Percentiles rank a stretch among this genome's conserved stretches.
phyloP scores from a whole-genome alignment of 2,888 invertebrate genomes.

The Xylocampa areola region DNA sequence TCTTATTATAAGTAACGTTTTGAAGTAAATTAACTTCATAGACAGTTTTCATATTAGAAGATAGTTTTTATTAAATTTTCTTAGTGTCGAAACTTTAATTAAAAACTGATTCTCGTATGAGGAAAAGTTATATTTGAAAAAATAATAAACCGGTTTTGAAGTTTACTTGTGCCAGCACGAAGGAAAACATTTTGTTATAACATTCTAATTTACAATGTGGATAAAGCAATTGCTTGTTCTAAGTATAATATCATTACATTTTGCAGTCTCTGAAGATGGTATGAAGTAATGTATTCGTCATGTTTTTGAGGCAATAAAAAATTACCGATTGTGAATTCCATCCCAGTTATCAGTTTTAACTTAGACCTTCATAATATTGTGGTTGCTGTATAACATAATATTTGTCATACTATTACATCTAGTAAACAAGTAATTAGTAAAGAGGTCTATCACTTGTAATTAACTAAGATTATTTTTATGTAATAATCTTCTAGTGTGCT shows the following conservation, averaged over 20 bases:
- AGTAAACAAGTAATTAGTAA: no score
- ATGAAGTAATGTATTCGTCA: no score
- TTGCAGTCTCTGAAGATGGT: constrained; percentile 51
- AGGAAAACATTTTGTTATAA: constrained; percentile 18
- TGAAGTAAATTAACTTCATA: no score
- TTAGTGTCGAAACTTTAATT: constrained; percentile 3
- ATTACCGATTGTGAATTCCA: no score
- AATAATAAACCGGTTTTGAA: constrained; percentile 52
- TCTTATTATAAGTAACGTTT: no score
- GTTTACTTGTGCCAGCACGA: constrained; percentile 23
- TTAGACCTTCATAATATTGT: constrained; percentile 3
- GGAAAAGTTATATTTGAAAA: constrained; percentile 39
- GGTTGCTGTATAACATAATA: constrained; percentile 2
- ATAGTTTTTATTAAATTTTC: no score
- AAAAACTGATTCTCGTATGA: constrained; percentile 12
- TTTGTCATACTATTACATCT: no score
- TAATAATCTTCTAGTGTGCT: no score
- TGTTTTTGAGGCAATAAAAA: no score
- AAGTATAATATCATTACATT: constrained; percentile 40
- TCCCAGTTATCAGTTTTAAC: constrained; percentile 6
- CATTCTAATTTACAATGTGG: constrained; percentile 41
- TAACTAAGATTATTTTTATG: no score
- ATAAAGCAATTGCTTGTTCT: constrained; percentile 36
- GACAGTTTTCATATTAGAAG: no score
- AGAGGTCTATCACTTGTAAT: no score